Conservation (phyloP, 2,797 vertebrate species). For the Capromys pilorides region DNA sequence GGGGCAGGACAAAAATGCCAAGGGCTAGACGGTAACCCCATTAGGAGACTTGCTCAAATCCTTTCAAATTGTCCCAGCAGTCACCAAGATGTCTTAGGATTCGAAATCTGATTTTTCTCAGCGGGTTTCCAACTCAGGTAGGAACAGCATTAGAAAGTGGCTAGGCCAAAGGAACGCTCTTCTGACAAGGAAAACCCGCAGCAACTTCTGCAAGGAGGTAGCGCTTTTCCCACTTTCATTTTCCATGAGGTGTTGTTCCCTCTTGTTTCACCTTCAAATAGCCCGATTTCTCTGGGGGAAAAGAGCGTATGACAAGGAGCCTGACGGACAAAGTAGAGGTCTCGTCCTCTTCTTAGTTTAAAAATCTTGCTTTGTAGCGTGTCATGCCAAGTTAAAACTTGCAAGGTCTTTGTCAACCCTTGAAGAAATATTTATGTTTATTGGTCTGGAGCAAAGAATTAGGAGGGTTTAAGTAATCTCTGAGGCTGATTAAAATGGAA, state of each 20-base stretch:
- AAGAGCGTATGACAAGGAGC: background rate
- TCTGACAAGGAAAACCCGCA: background rate
- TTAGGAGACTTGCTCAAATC: conserved; percentile 15
- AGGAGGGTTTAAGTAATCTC: conserved; percentile 27
- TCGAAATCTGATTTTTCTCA: conserved; percentile 51
- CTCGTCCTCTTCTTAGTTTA: conserved; percentile 16
- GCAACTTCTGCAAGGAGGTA: background rate
- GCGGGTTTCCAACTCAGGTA: conserved; percentile 17
- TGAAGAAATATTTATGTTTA: conserved; percentile 48
- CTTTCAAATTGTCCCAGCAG: background rate
- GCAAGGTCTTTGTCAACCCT: background rate
- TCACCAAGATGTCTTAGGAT: conserved; percentile 4
- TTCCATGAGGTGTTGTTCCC: background rate
- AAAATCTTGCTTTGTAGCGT: conserved; percentile 18
- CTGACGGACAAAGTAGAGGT: background rate
- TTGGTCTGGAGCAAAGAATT: background rate
- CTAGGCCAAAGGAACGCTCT: background rate
- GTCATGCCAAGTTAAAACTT: background rate
- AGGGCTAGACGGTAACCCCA: background rate
- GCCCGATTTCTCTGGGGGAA: background rate
- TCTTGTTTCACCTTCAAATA: conserved; percentile 1
- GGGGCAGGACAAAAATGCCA: background rate
- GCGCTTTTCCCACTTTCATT: background rate
- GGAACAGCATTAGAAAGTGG: background rate
- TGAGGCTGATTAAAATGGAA: conserved; percentile 46